Evolutionary conservation across 2,888 invertebrate species (phyloP).

Genomic region (Barypeithes pellucidus): DNA sequence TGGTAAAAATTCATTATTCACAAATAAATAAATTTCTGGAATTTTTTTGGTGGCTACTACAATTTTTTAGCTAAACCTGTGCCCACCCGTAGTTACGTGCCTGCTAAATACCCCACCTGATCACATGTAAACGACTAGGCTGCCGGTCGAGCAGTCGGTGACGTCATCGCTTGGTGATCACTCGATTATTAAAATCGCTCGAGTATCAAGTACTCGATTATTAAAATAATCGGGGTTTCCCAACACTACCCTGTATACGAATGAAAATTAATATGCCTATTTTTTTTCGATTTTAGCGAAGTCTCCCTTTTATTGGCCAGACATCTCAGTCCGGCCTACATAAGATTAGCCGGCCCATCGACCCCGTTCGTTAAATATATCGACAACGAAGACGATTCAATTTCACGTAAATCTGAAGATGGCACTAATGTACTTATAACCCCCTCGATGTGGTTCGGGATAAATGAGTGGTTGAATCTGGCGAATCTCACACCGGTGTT

Average conservation of each 20-base stretch:
- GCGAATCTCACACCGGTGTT: conserved; percentile 80
- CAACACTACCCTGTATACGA: not conserved
- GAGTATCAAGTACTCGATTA: too few species aligned
- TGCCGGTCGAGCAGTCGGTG: too few species aligned
- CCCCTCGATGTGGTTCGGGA: conserved; percentile 66
- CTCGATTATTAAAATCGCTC: too few species aligned
- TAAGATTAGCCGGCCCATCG: conserved; percentile 82
- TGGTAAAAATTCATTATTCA: too few species aligned
- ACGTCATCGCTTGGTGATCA: too few species aligned
- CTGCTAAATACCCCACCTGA: too few species aligned
- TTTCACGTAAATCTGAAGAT: conserved; percentile 47
- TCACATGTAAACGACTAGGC: too few species aligned
- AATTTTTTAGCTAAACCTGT: too few species aligned
- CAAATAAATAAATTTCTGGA: too few species aligned
- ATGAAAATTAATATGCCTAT: not conserved
- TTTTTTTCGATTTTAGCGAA: conserved; percentile 68
- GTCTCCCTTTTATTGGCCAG: conserved; percentile 78
- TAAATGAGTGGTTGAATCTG: conserved; percentile 73
- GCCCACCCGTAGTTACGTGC: too few species aligned
- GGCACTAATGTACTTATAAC: conserved; percentile 62
- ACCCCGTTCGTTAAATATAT: conserved; percentile 71
- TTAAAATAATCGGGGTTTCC: too few species aligned
- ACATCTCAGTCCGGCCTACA: conserved; percentile 80
- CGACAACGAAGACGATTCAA: conserved; percentile 56
- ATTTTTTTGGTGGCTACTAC: too few species aligned